Percentiles rank a stretch among this genome's conserved stretches.
Evolutionary conservation across 1,140 invertebrate species (phyloP).

Genomic region (Zelostemma sp.): DNA sequence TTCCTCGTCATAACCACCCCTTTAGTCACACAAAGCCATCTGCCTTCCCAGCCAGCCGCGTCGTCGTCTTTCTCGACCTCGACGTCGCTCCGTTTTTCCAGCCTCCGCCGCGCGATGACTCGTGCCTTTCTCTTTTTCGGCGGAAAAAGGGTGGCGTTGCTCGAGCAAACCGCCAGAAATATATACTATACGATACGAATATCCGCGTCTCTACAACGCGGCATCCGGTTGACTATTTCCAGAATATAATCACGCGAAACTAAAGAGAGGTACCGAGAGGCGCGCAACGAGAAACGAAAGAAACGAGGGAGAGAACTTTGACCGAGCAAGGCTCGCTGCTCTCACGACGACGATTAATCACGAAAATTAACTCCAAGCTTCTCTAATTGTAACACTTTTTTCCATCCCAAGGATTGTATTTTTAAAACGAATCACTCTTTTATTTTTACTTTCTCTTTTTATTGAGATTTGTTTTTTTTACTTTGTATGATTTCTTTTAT

Average conservation of each 20-base stretch:
- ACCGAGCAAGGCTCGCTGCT: neutral
- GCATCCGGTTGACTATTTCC: slow-evolving; percentile 69
- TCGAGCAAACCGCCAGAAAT: slow-evolving; percentile 56
- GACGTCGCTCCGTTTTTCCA: slow-evolving; percentile 19
- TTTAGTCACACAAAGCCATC: slow-evolving; percentile 23
- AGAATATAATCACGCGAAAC: slow-evolving; percentile 61
- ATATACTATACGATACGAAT: slow-evolving; percentile 46
- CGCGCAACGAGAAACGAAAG: slow-evolving; percentile 10
- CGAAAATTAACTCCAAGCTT: slow-evolving; percentile 16
- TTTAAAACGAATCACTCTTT: no score
- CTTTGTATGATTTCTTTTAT: no score
- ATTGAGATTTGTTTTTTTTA: no score
- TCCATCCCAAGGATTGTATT: neutral
- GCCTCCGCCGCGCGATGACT: slow-evolving; percentile 26
- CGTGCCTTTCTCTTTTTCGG: slow-evolving; percentile 42
- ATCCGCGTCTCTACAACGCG: slow-evolving; percentile 50
- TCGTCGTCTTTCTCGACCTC: slow-evolving; percentile 1
- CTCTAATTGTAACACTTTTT: neutral
- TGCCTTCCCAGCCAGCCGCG: slow-evolving; percentile 6
- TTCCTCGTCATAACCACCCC: slow-evolving; percentile 24
- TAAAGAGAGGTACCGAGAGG: slow-evolving; percentile 35
- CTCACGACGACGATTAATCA: slow-evolving; percentile 29
- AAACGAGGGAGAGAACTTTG: slow-evolving; percentile 13
- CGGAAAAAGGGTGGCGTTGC: slow-evolving; percentile 51
- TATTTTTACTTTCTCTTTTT: no score